Evolutionary conservation across 2,113 vertebrate species (phyloP).

Genomic region (Lates calcarifer): DNA sequence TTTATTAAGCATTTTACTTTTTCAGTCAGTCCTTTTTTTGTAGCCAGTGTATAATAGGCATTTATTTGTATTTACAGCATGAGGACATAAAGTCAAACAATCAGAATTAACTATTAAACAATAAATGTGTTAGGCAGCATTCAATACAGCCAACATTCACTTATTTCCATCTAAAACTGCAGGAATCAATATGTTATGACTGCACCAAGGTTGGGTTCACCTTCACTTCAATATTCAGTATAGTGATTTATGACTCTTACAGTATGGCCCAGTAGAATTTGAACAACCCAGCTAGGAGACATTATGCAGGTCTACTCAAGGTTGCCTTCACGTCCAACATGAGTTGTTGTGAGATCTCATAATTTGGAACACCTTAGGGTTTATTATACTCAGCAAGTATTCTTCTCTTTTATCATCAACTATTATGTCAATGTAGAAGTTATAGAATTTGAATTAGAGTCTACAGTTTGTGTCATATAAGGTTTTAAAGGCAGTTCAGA

Average conservation of each 20-base stretch:
- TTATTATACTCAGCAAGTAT: neutral
- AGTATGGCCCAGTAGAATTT: slow-evolving; percentile 20
- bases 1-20: neutral
- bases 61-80: neutral
- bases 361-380: neutral
- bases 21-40: neutral
- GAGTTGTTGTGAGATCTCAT: slow-evolving; percentile 14
- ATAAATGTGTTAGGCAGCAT: neutral
- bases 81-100: neutral
- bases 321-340: slow-evolving; percentile 20
- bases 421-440: neutral
- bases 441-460: neutral
- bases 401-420: neutral
- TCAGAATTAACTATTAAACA: neutral
- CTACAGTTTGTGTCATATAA: neutral
- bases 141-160: slow-evolving; percentile 11
- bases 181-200: slow-evolving; percentile 4
- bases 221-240: slow-evolving; percentile 43
- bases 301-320: slow-evolving; percentile 41
- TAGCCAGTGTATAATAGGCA: neutral
- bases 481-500: neutral
- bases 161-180: slow-evolving; percentile 17
- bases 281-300: slow-evolving; percentile 33
- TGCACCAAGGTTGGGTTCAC: slow-evolving; percentile 39
- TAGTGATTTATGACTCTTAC: slow-evolving; percentile 55